Evolutionary conservation across 2,888 invertebrate species (phyloP).

Genomic region (Marasmarcha lunaedactyla): DNA sequence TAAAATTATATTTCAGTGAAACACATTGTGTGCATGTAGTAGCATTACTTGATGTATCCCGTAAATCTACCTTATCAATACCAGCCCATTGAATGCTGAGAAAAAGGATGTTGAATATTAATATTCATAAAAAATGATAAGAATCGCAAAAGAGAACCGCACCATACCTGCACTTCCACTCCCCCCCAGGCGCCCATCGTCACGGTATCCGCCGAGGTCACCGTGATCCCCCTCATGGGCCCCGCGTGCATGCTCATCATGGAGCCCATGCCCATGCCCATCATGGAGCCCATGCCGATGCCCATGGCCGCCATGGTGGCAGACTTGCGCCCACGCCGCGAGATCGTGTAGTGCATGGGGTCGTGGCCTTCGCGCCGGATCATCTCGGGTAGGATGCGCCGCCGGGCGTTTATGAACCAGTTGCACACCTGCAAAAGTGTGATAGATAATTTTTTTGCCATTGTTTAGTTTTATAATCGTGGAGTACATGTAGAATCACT

Average conservation of each 20-base stretch:
- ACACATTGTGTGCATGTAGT: no score
- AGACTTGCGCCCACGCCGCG: conserved; percentile 84
- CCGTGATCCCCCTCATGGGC: conserved; percentile 29
- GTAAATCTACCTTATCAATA: no score
- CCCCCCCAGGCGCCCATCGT: conserved; percentile 48
- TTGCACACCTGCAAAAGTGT: conserved; percentile 85
- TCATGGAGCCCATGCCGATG: conserved; percentile 16
- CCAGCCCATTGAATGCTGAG: no score
- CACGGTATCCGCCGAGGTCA: conserved; percentile 25
- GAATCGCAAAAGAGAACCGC: no score
- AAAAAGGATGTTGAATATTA: no score
- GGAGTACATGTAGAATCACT: no score
- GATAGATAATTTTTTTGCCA: no score
- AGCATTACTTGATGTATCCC: no score
- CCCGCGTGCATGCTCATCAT: conserved; percentile 29
- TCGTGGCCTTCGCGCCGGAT: conserved; percentile 92
- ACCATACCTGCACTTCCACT: conserved; percentile 46
- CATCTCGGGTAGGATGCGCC: conserved; percentile 92
- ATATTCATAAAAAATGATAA: no score
- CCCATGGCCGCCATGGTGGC: conserved; percentile 20
- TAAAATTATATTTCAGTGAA: no score
- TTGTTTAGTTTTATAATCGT: no score
- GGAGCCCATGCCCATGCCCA: conserved; percentile 32
- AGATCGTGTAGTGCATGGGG: conserved; percentile 91
- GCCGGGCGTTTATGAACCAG: conserved; percentile 95